Evolutionary conservation across 92 coral and sea anemone genomes (phyloP), one percentile per base, ranked within the genome.

Genomic region (Parazoanthus atlanticus): DNA sequence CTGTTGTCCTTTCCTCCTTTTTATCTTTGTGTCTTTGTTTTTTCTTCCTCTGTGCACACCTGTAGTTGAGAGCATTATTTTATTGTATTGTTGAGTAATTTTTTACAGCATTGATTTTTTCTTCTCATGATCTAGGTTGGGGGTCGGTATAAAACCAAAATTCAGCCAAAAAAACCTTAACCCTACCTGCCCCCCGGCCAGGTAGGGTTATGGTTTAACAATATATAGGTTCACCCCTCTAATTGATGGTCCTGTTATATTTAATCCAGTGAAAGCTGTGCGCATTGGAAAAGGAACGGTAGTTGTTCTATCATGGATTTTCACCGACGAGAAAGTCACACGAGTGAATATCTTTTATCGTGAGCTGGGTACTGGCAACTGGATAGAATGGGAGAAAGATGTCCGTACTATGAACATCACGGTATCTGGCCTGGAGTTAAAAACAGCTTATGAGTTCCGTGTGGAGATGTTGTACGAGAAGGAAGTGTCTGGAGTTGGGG

Each of bases 391-490:
- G 87, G 40, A 69, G 66, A n/a, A 84, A 3, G 54, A 46, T 58
- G 74, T 77, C 15, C 74, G 41, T 6, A 58, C 32, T 19, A 40
- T 56, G 82, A 77, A 75, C 65, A 65, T 49, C 47, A 86, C 89
- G 13, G 40, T 86, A 28, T 28, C 81, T 31, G 82, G 38, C 23
- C 28, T 86, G 30, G 21, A 78, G 12, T 34, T 54, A 2, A 31
- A 33, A 47, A 74, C 32, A 61, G 38, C 74, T 5, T 86, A 86
- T 31, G 73, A 86, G 56, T 86, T 86, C 31, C 82, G 89, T 13
- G 81, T 86, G 32, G 87, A 84, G 78, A 74, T 86, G 89, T 54
- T 86, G 28, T 56, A 86, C 33, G 52, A 64, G 28, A n/a, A 76
- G 16, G 82, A 86, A 10, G 52, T 54, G 17, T 21, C 82, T 25